Base-by-base conservation (phyloP, 2,888 invertebrate genomes). In the Ischnus inquisitorius region DNA sequence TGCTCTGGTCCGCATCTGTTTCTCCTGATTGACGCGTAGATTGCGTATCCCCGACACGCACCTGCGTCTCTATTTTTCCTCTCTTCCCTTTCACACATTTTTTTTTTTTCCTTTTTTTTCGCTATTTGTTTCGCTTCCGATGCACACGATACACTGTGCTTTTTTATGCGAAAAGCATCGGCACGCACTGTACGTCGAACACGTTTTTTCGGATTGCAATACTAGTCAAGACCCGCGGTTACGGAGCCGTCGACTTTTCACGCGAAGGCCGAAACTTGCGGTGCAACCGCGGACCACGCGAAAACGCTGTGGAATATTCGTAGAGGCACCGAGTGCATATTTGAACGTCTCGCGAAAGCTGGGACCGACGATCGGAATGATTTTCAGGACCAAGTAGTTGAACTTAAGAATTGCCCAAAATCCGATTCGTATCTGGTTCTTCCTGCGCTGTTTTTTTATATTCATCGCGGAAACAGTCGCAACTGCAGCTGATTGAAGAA, bases 21-120 rank as follows among this genome's bases (percentile, higher is more conserved):
- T 87, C 87, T 89, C 84, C 89, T 91, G 91, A 92, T 92, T 91
- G 92, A 92, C 91, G 91, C 88, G 89, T 89, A 89, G 89, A 92
- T 92, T 92, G 91, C 89, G 89, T 88, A 83, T 80, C 81, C 81
- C 82, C 87, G 89, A 90, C 88, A 88, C 80, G 85, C 92, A 92
- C 91, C 92, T 92, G 92, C 79, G 90, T 85, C 91, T 84, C 87
- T 74, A 79, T 78, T 78, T 62, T 84, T 75, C 78, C 67, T 81
- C 80, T 87, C 83, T 77, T 79, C 68, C 77, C 79, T 85, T 79
- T 79, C 71, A 60, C 64, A 39, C 72, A 25, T 74, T 80, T 68
- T 48, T n/a, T n/a, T n/a, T n/a, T 65, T 22, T 25, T 64, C 60
- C n/a, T n/a, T n/a, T n/a, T n/a, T 65, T 22, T 25, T 64, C 60